Evolutionary conservation across 2,797 vertebrate species (phyloP).

Genomic region (Alfaro cultratus): DNA sequence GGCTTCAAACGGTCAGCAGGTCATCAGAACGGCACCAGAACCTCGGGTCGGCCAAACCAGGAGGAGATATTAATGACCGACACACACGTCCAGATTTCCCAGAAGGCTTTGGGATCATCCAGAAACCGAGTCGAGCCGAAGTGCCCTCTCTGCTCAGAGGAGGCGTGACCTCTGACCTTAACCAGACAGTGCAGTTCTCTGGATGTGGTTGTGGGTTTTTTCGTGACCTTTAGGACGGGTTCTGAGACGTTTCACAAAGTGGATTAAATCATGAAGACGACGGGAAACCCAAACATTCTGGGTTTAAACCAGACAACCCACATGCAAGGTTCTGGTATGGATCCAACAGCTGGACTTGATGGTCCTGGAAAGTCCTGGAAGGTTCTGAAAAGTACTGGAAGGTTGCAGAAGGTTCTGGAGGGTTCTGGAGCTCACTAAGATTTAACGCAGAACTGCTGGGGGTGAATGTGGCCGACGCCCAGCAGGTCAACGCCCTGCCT

Average conservation of each 20-base stretch:
- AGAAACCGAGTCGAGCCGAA: no score
- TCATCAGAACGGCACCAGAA: neutral
- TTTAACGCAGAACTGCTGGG: neutral
- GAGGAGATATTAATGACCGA: no score
- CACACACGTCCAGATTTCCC: no score
- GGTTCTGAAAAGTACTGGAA: no score
- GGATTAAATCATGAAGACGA: neutral
- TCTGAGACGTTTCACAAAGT: neutral
- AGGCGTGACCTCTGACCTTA: no score
- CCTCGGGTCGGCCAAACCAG: no score
- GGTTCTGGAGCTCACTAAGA: neutral
- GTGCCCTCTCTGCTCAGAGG: no score
- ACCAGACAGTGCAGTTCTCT: no score
- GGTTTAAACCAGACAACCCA: neutral
- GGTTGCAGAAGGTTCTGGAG: no score
- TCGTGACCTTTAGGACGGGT: neutral
- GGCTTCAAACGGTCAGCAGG: neutral
- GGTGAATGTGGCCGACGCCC: neutral
- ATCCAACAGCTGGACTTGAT: neutral
- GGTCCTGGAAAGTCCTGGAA: neutral
- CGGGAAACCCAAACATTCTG: neutral
- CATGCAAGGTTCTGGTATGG: neutral
- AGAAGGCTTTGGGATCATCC: no score
- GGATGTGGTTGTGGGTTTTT: no score
- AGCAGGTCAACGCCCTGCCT: conserved; percentile 82